These are phyloP conservation scores for Varanus salvator DNA, from an alignment of 2,113 vertebrate species.

Conservation along the genomic window DNA sequence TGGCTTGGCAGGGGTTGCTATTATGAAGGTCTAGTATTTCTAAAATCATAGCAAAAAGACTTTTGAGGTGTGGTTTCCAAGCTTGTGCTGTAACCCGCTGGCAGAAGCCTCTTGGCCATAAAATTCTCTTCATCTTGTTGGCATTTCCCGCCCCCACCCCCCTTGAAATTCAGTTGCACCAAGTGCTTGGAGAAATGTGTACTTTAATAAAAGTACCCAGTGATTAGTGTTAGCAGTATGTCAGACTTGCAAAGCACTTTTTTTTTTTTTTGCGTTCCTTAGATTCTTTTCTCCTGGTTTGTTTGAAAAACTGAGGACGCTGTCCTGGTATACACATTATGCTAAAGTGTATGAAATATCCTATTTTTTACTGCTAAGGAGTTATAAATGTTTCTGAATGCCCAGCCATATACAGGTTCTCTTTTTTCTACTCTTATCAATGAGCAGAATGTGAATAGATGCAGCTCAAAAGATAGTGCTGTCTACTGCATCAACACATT, in stretches of 20 bases:
- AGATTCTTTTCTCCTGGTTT: neutral
- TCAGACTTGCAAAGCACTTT: neutral
- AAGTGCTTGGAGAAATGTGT: neutral
- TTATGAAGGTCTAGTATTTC: neutral
- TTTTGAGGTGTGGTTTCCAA: constrained; percentile 8
- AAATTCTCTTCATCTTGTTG: neutral
- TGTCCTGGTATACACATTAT: neutral
- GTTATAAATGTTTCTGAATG: neutral
- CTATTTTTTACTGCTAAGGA: neutral
- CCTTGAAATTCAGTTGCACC: neutral
- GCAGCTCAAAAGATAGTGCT: neutral
- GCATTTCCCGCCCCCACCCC: neutral
- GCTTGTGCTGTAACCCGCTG: neutral
- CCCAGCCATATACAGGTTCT: neutral
- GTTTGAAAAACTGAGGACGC: neutral
- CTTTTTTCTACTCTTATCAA: neutral
- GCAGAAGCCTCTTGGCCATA: neutral
- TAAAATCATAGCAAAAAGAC: neutral
- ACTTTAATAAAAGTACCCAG: neutral
- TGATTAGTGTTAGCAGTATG: neutral
- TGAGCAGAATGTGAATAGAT: neutral
- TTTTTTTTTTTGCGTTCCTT: neutral
- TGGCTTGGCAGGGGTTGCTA: neutral
- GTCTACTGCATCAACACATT: neutral
- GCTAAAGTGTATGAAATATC: neutral